These are phyloP conservation scores for Crocuta crocuta DNA, from an alignment of 2,113 vertebrate genomes.

Conservation along the genomic window DNA sequence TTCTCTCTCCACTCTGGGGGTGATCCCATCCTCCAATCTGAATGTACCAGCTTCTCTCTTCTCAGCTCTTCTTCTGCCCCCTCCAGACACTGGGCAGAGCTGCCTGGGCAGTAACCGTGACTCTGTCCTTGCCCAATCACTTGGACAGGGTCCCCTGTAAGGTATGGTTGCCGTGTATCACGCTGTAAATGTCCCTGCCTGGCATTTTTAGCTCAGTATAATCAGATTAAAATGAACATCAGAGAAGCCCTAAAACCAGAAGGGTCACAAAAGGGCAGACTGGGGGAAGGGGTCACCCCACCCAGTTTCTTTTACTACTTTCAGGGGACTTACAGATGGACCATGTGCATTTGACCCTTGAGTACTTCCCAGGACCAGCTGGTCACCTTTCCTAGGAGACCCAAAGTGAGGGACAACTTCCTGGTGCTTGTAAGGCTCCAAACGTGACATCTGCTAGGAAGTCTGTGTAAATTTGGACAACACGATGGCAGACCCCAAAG, in stretches of 20 bases:
- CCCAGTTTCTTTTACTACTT: background rate
- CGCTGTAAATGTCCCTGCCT: background rate
- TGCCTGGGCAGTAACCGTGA: background rate
- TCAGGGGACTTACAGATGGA: background rate
- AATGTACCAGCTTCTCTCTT: background rate
- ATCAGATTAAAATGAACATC: constrained; percentile 14
- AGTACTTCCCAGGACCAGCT: background rate
- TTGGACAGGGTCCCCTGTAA: background rate
- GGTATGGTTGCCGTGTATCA: background rate
- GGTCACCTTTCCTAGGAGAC: background rate
- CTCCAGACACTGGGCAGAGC: background rate
- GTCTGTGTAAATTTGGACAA: background rate
- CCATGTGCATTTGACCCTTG: background rate
- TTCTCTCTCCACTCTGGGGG: background rate
- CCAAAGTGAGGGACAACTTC: background rate
- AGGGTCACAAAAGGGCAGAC: background rate
- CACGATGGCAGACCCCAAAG: background rate
- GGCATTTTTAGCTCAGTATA: background rate
- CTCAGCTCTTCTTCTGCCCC: background rate
- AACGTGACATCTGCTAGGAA: background rate
- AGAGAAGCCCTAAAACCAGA: background rate
- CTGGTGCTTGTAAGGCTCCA: background rate
- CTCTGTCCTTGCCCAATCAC: background rate
- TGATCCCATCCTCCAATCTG: background rate
- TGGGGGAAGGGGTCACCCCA: background rate